Conservation (phyloP, 2,113 vertebrate species). For the Melanotaenia duboulayi region DNA sequence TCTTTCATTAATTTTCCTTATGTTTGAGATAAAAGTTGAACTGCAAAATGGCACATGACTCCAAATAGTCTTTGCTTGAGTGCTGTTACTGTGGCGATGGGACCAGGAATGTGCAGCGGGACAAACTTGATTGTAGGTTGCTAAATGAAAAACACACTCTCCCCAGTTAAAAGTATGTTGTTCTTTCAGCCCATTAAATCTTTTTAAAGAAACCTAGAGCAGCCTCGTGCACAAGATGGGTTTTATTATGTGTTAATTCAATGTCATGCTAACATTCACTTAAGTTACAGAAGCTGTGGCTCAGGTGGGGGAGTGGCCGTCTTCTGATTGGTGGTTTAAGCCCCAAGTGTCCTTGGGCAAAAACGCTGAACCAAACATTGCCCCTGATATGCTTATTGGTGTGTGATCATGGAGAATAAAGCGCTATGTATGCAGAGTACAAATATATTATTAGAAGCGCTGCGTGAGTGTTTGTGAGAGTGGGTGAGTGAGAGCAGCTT, state of each 20-base stretch:
- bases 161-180: conserved; percentile 72
- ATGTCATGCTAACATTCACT: conserved; percentile 44
- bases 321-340: too few relatives aligned
- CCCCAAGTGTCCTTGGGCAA: too few relatives aligned
- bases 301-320: not conserved
- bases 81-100: conserved; percentile 73
- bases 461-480: too few relatives aligned
- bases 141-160: conserved; percentile 79
- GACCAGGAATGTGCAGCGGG: conserved; percentile 74
- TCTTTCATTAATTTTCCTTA: conserved; percentile 40
- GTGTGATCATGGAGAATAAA: too few relatives aligned
- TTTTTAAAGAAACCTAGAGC: conserved; percentile 65
- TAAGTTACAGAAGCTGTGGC: not conserved
- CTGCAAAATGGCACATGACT: conserved; percentile 78
- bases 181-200: conserved; percentile 68
- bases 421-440: too few relatives aligned
- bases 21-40: conserved; percentile 56
- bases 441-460: too few relatives aligned
- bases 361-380: too few relatives aligned
- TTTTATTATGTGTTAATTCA: conserved; percentile 54
- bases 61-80: conserved; percentile 77
- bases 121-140: conserved; percentile 77
- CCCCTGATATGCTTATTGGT: too few relatives aligned
- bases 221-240: conserved; percentile 50
- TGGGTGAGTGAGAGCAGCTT: too few relatives aligned